phyloP scores from a whole-genome alignment of 2,797 vertebrate genomes.

The Vireo griseus region DNA sequence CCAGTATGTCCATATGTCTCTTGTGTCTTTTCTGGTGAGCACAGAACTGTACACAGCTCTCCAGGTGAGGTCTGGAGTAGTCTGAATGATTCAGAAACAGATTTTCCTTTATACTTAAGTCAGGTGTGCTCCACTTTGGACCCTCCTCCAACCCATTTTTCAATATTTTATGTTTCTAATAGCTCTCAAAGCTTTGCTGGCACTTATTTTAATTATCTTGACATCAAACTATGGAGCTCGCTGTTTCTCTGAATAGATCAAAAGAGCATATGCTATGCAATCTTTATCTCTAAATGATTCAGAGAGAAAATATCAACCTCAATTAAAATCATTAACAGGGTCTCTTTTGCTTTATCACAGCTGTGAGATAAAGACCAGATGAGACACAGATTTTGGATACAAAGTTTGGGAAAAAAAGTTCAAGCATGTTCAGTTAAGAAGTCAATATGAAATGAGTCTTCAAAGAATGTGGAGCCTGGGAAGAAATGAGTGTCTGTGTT shows the following conservation, averaged over 20 bases:
- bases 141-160: background rate
- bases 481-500: background rate
- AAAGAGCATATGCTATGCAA: conserved; percentile 14
- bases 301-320: conserved; percentile 35
- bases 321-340: conserved; percentile 61
- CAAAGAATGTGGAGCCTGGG: background rate
- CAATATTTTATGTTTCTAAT: background rate
- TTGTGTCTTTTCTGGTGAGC: background rate
- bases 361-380: conserved; percentile 39
- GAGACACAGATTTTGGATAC: background rate
- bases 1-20: background rate
- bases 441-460: background rate
- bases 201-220: conserved; percentile 48
- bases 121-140: background rate
- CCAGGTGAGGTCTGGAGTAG: background rate
- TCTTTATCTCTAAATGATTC: conserved; percentile 55
- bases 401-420: background rate
- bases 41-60: background rate
- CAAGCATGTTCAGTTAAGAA: background rate
- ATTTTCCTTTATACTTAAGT: background rate
- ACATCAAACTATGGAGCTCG: background rate
- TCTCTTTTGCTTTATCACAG: conserved; percentile 25
- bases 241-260: conserved; percentile 44
- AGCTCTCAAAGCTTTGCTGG: background rate
- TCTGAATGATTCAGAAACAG: background rate